Conservation (phyloP, 1,140 invertebrate genomes). For the Cotesia vestalis region DNA sequence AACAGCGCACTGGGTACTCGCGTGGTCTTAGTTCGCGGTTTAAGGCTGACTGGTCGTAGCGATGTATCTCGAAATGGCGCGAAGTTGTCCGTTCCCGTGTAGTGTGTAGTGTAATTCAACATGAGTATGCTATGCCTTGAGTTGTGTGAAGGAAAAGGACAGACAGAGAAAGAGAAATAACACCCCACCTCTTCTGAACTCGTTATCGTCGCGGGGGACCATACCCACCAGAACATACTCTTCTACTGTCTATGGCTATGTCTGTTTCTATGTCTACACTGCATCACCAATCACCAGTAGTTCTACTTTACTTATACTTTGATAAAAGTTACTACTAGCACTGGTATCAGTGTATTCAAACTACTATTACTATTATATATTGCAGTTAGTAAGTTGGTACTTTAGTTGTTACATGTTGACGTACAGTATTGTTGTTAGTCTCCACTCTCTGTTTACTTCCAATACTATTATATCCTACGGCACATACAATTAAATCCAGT, state of each 20-base stretch:
- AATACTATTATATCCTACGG: no score
- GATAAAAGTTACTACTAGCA: no score
- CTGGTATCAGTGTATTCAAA: no score
- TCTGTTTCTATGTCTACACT: not conserved
- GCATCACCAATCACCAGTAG: not conserved
- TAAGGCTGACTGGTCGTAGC: conserved; percentile 50
- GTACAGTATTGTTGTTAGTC: no score
- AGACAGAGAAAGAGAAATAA: conserved; percentile 9
- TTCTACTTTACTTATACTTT: no score
- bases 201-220: conserved; percentile 29
- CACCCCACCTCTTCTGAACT: conserved; percentile 41
- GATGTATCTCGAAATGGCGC: conserved; percentile 43
- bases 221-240: conserved; percentile 32
- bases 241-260: conserved; percentile 16
- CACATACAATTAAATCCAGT: no score
- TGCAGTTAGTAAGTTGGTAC: no score
- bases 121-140: not conserved
- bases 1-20: conserved; percentile 8
- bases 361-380: no score
- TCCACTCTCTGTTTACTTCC: not conserved
- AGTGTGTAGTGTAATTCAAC: conserved; percentile 10
- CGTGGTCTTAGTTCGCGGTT: conserved; percentile 48
- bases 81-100: conserved; percentile 40
- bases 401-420: no score
- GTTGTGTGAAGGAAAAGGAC: not conserved